Percentiles rank a stretch among this genome's conserved stretches.
phyloP scores from a whole-genome alignment of 2,797 vertebrate genomes.

The Sarcoramphus papa region DNA sequence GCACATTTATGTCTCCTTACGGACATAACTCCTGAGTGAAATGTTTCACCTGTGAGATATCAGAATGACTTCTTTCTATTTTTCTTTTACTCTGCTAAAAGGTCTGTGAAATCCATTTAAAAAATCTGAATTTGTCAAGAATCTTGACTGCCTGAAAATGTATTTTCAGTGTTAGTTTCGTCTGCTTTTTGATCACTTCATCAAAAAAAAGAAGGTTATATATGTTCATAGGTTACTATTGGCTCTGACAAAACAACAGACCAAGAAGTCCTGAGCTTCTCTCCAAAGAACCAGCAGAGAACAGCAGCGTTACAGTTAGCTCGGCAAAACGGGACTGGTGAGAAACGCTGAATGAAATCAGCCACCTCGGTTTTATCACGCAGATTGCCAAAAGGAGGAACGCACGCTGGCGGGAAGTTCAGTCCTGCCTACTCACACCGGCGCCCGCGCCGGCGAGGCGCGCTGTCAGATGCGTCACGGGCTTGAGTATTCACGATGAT shows the following conservation, averaged over 20 bases:
- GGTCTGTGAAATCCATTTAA: background rate
- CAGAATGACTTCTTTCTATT: background rate
- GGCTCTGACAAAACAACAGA: background rate
- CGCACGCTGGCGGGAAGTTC: background rate
- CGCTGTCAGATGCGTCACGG: background rate
- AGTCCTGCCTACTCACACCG: background rate
- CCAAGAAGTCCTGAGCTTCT: background rate
- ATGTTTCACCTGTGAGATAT: background rate
- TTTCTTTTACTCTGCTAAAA: background rate
- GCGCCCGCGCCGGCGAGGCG: rapidly evolving
- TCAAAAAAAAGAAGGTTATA: background rate
- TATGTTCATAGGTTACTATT: background rate
- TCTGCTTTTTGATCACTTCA: background rate
- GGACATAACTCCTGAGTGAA: background rate
- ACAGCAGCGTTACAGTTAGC: background rate
- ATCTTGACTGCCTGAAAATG: background rate
- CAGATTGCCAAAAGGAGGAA: background rate
- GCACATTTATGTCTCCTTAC: rapidly evolving
- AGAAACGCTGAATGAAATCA: background rate
- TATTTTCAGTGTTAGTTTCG: background rate
- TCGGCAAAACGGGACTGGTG: background rate
- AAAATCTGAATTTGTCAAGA: background rate
- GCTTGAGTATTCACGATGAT: background rate
- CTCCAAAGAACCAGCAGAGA: background rate
- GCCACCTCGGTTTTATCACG: background rate